Base-by-base conservation (phyloP, 2,113 vertebrate species). In the Sprattus sprattus region DNA sequence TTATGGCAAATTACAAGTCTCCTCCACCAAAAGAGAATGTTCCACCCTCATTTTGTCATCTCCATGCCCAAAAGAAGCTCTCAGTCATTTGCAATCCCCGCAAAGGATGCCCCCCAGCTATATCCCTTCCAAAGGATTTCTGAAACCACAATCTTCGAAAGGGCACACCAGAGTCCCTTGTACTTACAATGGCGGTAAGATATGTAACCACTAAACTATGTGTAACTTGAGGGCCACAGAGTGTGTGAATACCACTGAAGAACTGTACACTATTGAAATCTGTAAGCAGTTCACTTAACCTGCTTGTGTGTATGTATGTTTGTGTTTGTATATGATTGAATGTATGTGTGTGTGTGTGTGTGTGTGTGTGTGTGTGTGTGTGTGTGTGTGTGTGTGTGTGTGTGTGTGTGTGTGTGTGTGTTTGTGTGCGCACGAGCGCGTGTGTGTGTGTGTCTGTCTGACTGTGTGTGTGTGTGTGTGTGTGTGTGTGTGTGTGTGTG, bases 1-100 rank as follows among this genome's bases (percentile, higher is more conserved):
- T 94, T 94, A 94, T 49, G 81, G 91, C 84, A 90, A 94, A 93
- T 94, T 94, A 91, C 88, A 91, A 94, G 93, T 91, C 88, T 71
- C 85, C 89, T 89, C 88, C 84, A 88, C 84, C 89, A 88, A 90
- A 90, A 90, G 88, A 89, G 82, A 92, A 86, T 83, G 89, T 91
- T 93, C 92, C 91, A 86, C 87, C 90, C 92, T 90, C 60, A 88
- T 92, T 93, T 91, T 86, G 93, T 90, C 89, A 92, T 93, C 92
- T 92, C 92, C 92, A 92, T 89, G 82, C 85, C 85, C 84, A 89
- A 87, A 85, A 90, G 91, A 91, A 88, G 89, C 91, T 90, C 87
- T 88, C 6, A 60, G 87, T 88, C 87, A 89, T 91, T 93, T 90
- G 82, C 84, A 32, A 92, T 87, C 78, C 86, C 92, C 87, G 49